These are phyloP conservation scores for Mythimna impura DNA, from an alignment of 2,888 invertebrate species.

Conservation along the genomic window DNA sequence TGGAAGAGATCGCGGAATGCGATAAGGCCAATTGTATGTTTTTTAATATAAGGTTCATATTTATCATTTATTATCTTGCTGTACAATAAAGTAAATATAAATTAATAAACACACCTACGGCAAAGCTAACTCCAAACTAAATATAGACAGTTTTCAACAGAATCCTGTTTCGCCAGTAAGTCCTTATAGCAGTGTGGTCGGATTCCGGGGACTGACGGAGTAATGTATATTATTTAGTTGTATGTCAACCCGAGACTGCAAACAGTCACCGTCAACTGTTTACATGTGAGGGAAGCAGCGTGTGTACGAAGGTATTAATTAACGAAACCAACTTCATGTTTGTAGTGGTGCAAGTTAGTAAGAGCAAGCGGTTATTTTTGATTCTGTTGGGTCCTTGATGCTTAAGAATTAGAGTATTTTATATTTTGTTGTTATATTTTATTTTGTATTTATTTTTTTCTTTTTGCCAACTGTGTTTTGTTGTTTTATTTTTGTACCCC, in stretches of 20 bases:
- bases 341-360: constrained; percentile 11
- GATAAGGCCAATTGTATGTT: too few species aligned
- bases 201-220: constrained; percentile 21
- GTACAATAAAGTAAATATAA: too few species aligned
- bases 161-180: background rate
- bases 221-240: constrained; percentile 48
- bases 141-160: background rate
- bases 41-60: too few species aligned
- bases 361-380: background rate
- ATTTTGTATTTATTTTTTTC: too few species aligned
- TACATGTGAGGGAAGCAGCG: constrained; percentile 66
- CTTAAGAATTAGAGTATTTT: too few species aligned
- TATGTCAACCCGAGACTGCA: constrained; percentile 46
- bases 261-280: constrained; percentile 67
- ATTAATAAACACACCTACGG: background rate
- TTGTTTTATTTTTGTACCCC: too few species aligned
- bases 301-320: constrained; percentile 77
- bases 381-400: background rate
- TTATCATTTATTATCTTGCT: too few species aligned
- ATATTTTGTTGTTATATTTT: too few species aligned
- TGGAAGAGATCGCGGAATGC: too few species aligned
- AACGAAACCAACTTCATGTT: constrained; percentile 69
- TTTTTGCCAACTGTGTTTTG: too few species aligned
- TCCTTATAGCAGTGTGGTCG: background rate
- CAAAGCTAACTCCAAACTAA: background rate